Percentiles rank a stretch among this genome's conserved stretches.
Conservation (phyloP, 30 jellyfish, hydroid and myxozoan genomes). For the Nemopilema nomurai region DNA sequence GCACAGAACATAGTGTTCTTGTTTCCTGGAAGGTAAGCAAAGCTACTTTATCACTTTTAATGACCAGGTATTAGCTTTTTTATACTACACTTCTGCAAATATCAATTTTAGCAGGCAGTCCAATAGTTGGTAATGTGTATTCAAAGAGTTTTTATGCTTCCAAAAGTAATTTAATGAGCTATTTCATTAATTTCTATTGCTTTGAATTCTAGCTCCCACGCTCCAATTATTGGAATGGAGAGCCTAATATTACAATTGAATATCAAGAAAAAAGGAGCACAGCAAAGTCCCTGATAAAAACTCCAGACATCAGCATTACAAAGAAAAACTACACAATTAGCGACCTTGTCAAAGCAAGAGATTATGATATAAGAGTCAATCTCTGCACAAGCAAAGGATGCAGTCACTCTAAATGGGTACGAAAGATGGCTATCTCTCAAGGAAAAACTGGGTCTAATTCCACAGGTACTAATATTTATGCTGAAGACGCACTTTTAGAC, state of each 20-base stretch:
- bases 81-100: too few species aligned
- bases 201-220: slow-evolving; percentile 31
- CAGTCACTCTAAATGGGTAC: not conserved
- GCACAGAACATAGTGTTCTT: not conserved
- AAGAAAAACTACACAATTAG: not conserved
- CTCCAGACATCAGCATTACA: not conserved
- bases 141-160: too few species aligned
- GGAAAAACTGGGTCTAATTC: not conserved
- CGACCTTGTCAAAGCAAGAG: slow-evolving; percentile 17
- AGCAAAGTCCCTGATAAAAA: not conserved
- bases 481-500: too few species aligned
- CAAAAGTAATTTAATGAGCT: too few species aligned
- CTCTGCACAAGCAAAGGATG: slow-evolving; percentile 45
- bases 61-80: too few species aligned
- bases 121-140: too few species aligned
- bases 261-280: slow-evolving; percentile 1
- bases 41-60: too few species aligned
- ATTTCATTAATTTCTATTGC: too few species aligned
- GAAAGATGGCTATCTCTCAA: not conserved
- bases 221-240: slow-evolving; percentile 35
- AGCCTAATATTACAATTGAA: slow-evolving; percentile 9
- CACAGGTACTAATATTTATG: too few species aligned
- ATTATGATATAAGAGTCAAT: slow-evolving; percentile 12
- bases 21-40: not conserved
- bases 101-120: too few species aligned